Base-by-base conservation (phyloP, 2,113 vertebrate species). In the Tichodroma muraria region DNA sequence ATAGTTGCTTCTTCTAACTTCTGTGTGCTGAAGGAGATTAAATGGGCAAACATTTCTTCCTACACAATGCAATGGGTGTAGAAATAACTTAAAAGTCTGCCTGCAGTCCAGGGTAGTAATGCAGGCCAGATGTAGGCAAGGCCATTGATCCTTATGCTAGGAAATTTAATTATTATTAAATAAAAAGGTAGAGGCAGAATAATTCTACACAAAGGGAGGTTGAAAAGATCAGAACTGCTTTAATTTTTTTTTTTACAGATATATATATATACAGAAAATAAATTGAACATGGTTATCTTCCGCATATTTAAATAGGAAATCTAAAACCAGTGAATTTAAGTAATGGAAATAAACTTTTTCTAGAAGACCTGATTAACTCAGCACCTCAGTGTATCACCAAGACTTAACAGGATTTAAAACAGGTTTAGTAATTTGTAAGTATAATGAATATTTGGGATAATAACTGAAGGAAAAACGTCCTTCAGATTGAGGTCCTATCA, bases 141-240 rank as follows among this genome's bases (percentile, higher is more conserved):
- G 47, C 30, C 40, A 52, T 11, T 53, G 82, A 91, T 52, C 71
- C 50, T 65, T 45, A 83, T 9, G 15, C 21, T n/a, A 60, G 45
- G 60, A 35, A 88, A 92, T 77, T 40, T 60, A 76, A 91, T 64
- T 80, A 50, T 30, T 60, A 72, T 85, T 65, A 90, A 77, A 73
- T 66, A 88, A 88, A 90, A 94, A 86, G 20, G 49, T 78, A 90
- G 53, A 84, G 22, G 40, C 11, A 92, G 93, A 90, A 88, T 90
- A 73, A 80, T 70, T 63, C 37, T 52, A 22, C 9, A 12, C 30
- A 79, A 81, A 89, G 10, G 16, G 22, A 83, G 10, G 47, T 16
- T 79, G 61, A 84, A 90, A 92, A 72, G 33, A 89, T 38, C 1
- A 6, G 44, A 83, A 54, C 4, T 54, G 5, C 52, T 93, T 88